A percentile compares a stretch with the other conserved stretches of the same genome.
Conservation (phyloP, 35 echinoderm and acorn worm genomes). For the Apostichopus californicus region DNA sequence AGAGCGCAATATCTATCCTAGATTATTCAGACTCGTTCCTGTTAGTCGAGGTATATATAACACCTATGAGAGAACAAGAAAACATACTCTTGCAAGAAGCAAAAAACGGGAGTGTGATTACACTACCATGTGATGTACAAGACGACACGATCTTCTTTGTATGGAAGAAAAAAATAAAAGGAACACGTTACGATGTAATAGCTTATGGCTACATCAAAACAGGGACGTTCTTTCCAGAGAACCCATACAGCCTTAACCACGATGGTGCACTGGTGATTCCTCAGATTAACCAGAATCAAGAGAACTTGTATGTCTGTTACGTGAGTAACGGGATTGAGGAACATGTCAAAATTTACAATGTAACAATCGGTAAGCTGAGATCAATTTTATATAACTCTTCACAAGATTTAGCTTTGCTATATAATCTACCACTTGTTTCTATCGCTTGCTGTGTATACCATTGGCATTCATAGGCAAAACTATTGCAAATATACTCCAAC, state of each 20-base stretch:
- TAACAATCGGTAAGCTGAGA: neutral
- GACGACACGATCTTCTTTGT: neutral
- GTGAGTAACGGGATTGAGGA: neutral
- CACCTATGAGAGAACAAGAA: too few species aligned
- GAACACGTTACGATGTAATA: neutral
- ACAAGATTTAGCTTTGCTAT: too few species aligned
- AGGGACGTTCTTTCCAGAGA: neutral
- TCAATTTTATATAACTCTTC: too few species aligned
- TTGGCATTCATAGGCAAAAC: too few species aligned
- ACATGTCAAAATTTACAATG: neutral
- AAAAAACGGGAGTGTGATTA: neutral
- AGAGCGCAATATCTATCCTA: neutral
- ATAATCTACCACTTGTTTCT: too few species aligned
- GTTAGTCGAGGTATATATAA: neutral
- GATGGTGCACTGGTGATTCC: neutral
- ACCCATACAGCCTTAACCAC: neutral
- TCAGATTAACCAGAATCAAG: neutral
- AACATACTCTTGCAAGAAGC: too few species aligned
- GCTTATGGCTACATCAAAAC: neutral
- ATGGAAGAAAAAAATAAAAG: neutral
- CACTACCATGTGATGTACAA: neutral
- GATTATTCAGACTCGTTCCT: neutral
- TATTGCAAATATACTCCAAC: too few species aligned
- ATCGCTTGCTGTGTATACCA: too few species aligned
- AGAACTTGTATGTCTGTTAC: neutral